These are phyloP conservation scores for Drosophila mayri DNA, from an alignment of 1,140 invertebrate species.

Conservation along the genomic window DNA sequence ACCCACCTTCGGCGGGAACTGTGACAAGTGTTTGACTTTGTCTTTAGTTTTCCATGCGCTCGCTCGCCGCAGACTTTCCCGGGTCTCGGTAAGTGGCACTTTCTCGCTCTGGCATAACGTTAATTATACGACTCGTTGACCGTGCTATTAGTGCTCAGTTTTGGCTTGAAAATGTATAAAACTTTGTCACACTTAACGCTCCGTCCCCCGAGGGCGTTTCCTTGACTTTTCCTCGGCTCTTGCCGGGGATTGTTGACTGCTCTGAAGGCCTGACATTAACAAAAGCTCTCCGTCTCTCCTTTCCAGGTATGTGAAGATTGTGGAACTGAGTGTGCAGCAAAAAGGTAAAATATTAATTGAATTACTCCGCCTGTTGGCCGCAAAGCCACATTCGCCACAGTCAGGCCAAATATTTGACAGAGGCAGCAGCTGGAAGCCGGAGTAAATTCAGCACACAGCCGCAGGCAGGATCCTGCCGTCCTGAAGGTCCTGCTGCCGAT, in stretches of 20 bases:
- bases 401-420: constrained; percentile 40
- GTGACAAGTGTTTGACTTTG: constrained; percentile 79
- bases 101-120: constrained; percentile 56
- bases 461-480: constrained; percentile 20
- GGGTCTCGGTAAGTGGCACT: constrained; percentile 34
- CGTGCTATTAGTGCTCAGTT: constrained; percentile 69
- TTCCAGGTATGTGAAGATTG: constrained; percentile 56
- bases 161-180: constrained; percentile 70
- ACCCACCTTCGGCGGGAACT: constrained; percentile 25
- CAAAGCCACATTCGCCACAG: constrained; percentile 47
- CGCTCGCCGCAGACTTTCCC: constrained; percentile 12
- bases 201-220: constrained; percentile 8
- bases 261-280: constrained; percentile 19
- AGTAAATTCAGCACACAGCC: constrained; percentile 32
- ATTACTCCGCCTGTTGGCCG: constrained; percentile 37
- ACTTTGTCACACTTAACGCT: constrained; percentile 67
- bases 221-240: constrained; percentile 5
- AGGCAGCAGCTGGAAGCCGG: constrained; percentile 18
- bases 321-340: constrained; percentile 23
- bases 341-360: constrained; percentile 53
- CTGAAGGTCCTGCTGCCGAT: constrained; percentile 20
- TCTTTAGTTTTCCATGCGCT: constrained; percentile 60
- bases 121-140: constrained; percentile 82
- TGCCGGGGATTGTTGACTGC: background rate
- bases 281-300: constrained; percentile 26